Percentiles rank a stretch among this genome's conserved stretches.
Conservation (phyloP, 2,888 invertebrate species). For the Macrophya annulata region DNA sequence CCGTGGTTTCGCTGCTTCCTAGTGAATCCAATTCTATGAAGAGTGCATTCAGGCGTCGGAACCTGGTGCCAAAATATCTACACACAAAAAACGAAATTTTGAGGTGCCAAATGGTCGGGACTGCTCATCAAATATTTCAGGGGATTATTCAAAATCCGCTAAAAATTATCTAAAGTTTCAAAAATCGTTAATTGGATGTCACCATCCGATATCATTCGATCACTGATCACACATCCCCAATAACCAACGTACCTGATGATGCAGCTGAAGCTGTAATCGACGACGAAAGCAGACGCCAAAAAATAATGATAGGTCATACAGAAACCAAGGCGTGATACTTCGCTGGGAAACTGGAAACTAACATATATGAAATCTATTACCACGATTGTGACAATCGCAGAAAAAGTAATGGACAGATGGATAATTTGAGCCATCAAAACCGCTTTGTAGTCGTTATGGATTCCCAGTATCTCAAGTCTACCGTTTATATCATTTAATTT, state of each 20-base stretch:
- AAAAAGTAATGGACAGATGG: background rate
- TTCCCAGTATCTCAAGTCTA: background rate
- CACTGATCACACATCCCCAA: too few species aligned
- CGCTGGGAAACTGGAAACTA: background rate
- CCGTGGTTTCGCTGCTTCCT: background rate
- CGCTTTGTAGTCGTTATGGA: background rate
- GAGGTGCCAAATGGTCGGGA: background rate
- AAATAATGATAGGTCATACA: conserved; percentile 5
- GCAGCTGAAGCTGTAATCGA: background rate
- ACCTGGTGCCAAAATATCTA: conserved; percentile 25
- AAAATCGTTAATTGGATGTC: too few species aligned
- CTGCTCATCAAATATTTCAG: too few species aligned
- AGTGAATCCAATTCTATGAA: background rate
- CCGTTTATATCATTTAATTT: background rate
- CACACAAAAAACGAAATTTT: background rate
- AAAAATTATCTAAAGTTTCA: too few species aligned
- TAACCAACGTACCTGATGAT: conserved; percentile 33
- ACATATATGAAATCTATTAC: conserved; percentile 2
- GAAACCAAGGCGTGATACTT: background rate
- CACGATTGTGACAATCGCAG: background rate
- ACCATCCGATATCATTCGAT: too few species aligned
- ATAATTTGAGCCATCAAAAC: background rate
- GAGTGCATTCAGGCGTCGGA: background rate
- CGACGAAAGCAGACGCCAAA: background rate
- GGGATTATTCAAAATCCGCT: too few species aligned